phyloP scores from a whole-genome alignment of 2,113 vertebrate genomes.

The Nycticebus coucang region DNA sequence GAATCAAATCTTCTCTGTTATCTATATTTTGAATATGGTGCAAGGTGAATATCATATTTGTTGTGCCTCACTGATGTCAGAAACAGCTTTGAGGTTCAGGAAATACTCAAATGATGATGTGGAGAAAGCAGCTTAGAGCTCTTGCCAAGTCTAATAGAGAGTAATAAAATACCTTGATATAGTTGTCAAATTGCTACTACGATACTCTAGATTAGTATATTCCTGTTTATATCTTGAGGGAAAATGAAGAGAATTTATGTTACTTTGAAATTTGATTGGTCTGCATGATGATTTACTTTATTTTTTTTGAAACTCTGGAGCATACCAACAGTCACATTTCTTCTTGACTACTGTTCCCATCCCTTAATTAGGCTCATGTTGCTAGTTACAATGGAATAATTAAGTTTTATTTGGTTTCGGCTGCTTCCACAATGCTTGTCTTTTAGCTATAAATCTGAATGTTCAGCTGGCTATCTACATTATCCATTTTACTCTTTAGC shows the following conservation, averaged over 20 bases:
- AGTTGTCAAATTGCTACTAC: background rate
- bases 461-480: background rate
- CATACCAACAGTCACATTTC: background rate
- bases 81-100: conserved; percentile 1
- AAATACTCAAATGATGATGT: background rate
- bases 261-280: conserved; percentile 44
- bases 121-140: background rate
- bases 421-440: background rate
- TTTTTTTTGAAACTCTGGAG: conserved; percentile 50
- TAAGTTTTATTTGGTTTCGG: conserved; percentile 6
- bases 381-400: conserved; percentile 56
- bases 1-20: background rate
- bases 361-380: conserved; percentile 44
- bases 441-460: conserved; percentile 36
- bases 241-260: conserved; percentile 26
- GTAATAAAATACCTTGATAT: background rate
- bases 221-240: conserved; percentile 36
- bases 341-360: background rate
- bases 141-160: background rate
- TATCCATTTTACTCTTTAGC: conserved; percentile 6
- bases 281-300: background rate
- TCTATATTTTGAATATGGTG: conserved; percentile 8
- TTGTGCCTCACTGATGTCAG: conserved; percentile 26
- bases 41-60: conserved; percentile 29
- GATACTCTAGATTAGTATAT: background rate